Evolutionary conservation across 2,113 vertebrate genomes (phyloP).

Genomic region (Anser brachyrhynchus): DNA sequence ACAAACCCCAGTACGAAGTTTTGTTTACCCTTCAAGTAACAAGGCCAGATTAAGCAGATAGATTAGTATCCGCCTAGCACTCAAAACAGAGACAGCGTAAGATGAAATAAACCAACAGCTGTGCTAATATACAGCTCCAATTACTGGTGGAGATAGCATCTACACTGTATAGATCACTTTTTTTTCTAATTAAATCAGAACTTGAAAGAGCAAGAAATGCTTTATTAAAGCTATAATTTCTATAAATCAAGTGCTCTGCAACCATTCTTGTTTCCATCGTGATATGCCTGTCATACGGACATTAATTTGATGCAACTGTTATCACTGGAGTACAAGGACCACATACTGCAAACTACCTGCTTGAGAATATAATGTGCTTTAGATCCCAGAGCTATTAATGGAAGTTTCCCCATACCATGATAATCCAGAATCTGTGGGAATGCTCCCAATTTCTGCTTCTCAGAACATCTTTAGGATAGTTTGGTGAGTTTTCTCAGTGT

Average conservation of each 20-base stretch:
- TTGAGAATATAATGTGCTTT: neutral
- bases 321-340: neutral
- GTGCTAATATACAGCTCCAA: neutral
- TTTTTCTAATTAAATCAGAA: conserved; percentile 48
- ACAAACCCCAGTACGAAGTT: neutral
- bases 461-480: neutral
- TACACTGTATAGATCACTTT: neutral
- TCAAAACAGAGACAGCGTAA: neutral
- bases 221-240: conserved; percentile 44
- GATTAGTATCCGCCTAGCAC: neutral
- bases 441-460: neutral
- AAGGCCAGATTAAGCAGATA: neutral
- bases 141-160: conserved; percentile 8
- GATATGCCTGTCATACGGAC: neutral
- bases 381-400: neutral
- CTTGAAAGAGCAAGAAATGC: conserved; percentile 23
- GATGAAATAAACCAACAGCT: neutral
- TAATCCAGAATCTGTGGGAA: neutral
- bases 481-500: neutral
- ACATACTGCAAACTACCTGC: neutral
- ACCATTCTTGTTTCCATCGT: neutral
- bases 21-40: neutral
- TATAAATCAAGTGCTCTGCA: conserved; percentile 25
- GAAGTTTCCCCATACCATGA: neutral
- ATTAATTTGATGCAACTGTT: neutral